Evolutionary conservation across 92 coral and sea anemone genomes (phyloP).

Genomic region (Paramuricea clavata): DNA sequence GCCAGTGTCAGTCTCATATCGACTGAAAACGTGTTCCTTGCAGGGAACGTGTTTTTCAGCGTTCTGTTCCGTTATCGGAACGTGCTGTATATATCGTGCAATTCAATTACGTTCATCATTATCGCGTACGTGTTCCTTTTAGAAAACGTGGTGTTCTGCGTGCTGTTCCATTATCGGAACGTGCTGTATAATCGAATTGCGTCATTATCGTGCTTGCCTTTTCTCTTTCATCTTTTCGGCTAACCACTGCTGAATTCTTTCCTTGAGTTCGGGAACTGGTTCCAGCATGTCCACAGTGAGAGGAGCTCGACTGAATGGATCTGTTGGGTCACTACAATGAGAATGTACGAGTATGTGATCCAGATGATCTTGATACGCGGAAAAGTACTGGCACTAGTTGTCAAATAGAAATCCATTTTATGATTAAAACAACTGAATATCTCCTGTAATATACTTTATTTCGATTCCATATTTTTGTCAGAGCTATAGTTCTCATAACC

Average conservation of each 20-base stretch:
- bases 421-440: too few species aligned
- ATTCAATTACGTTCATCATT: too few species aligned
- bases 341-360: too few species aligned
- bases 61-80: background rate
- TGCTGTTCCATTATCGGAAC: background rate
- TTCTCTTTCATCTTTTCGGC: conserved; percentile 30
- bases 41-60: background rate
- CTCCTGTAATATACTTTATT: too few species aligned
- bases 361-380: too few species aligned
- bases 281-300: conserved; percentile 78
- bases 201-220: conserved; percentile 17
- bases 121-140: background rate
- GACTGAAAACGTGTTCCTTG: background rate
- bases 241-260: conserved; percentile 80
- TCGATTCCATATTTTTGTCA: too few species aligned
- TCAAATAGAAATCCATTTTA: too few species aligned
- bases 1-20: background rate
- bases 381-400: too few species aligned
- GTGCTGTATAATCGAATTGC: background rate
- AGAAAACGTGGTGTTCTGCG: background rate
- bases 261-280: conserved; percentile 78
- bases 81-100: background rate
- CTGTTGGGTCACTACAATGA: conserved; percentile 83
- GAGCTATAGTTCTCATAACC: too few species aligned
- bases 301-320: conserved; percentile 91